Base-by-base conservation (phyloP, 2,113 vertebrate genomes). In the Nothobranchius furzeri region DNA sequence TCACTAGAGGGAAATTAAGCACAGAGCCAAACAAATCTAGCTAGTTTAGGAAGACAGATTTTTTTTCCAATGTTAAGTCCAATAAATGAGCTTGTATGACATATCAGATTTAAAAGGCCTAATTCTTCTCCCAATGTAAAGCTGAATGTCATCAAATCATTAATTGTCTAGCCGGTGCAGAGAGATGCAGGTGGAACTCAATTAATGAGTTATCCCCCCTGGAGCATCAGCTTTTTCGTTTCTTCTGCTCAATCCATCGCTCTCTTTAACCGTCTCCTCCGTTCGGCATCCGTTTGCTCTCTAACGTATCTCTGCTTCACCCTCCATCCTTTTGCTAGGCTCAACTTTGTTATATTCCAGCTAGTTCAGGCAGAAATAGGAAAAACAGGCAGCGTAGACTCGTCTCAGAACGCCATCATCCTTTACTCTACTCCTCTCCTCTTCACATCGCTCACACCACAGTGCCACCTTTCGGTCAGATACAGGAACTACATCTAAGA, bases 71-170 rank as follows among this genome's bases (percentile, higher is more conserved):
- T 35, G 47, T 69, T 66, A 43, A 72, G 43, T 43, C 45, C 15
- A 24, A 73, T 63, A 64, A 70, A 49, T 52, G 1, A 76, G 25
- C n/a, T 50, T 66, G 55, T 79, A 68, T 17, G 43, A 10, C 54
- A 12, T 52, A 76, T 81, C 75, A 65, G 75, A 75, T 79, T 63
- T 53, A 63, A 68, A 68, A 60, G 47, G 14, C 61, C 35, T 58
- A 25, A 65, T 71, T 69, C 52, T 76, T 11, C 60, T 70, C 37
- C 59, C 12, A 8, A 69, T 55, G 53, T 60, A 76, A 74, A 64
- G 60, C 24, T 17, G 47, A 42, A 50, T 43, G 64, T 72, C 63
- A 80, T 84, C 64, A 63, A 78, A 65, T 73, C 59, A 74, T 82
- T 75, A 73, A 78, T 84, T 35, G 3, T 59, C 64, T 68, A 67